phyloP scores from a whole-genome alignment of 2,113 vertebrate genomes.

The Lophius piscatorius region DNA sequence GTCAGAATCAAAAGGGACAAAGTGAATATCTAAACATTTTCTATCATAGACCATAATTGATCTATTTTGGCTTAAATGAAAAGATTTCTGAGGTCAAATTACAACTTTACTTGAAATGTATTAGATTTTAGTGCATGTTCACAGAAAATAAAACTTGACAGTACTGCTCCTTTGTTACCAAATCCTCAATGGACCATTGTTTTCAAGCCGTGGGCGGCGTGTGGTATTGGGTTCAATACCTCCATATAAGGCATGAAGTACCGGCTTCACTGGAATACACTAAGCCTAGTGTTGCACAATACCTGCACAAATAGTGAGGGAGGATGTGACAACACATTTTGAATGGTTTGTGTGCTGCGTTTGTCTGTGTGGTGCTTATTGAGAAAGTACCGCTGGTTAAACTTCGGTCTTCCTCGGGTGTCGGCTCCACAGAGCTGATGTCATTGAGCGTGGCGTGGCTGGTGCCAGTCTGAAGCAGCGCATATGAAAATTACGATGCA shows the following conservation, averaged over 20 bases:
- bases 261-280: constrained; percentile 18
- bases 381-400: constrained; percentile 21
- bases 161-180: constrained; percentile 29
- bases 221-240: constrained; percentile 33
- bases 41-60: no score
- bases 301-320: constrained; percentile 24
- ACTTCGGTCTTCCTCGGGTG: constrained; percentile 17
- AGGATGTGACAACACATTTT: constrained; percentile 1
- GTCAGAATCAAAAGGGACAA: no score
- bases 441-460: constrained; percentile 21
- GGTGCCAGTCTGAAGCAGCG: constrained; percentile 30
- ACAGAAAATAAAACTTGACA: constrained; percentile 27
- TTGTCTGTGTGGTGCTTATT: constrained; percentile 21
- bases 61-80: no score
- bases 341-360: neutral
- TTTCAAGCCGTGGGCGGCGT: constrained; percentile 19
- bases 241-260: constrained; percentile 35
- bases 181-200: constrained; percentile 22
- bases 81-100: constrained; percentile 32
- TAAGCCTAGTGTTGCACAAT: constrained; percentile 31
- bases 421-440: constrained; percentile 40
- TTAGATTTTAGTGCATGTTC: constrained; percentile 13
- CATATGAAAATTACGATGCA: constrained; percentile 54
- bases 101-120: constrained; percentile 23
- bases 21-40: no score